phyloP scores from a whole-genome alignment of 2,888 invertebrate species.

The Zygogramma bicolorata region DNA sequence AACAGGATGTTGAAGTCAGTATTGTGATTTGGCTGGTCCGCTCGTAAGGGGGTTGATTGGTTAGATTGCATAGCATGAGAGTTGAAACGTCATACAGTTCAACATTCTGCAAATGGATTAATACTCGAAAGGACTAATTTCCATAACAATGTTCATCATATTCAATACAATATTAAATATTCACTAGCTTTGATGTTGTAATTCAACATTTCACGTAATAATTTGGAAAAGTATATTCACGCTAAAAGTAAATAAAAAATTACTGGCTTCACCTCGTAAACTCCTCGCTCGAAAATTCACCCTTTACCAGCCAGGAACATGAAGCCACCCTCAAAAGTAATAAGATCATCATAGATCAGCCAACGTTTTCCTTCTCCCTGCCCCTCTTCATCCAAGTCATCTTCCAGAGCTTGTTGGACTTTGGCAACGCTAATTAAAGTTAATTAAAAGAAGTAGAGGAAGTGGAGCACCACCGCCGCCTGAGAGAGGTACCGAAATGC shows the following conservation, averaged over 20 bases:
- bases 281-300: conserved; percentile 8
- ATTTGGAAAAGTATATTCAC: no score
- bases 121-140: no score
- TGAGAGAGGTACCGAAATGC: conserved; percentile 65
- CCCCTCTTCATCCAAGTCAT: conserved; percentile 1
- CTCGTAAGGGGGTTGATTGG: no score
- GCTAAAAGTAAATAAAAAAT: background rate
- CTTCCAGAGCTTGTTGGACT: conserved; percentile 63
- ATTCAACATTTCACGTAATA: no score
- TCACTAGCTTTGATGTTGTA: no score
- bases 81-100: no score
- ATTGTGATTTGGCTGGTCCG: no score
- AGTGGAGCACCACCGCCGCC: conserved; percentile 50
- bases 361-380: conserved; percentile 14
- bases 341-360: conserved; percentile 63
- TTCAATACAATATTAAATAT: no score
- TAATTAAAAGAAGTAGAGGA: conserved; percentile 67
- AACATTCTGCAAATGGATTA: no score
- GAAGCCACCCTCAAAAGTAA: conserved; percentile 42
- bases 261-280: background rate
- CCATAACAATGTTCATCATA: no score
- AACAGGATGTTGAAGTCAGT: no score
- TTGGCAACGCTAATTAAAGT: conserved; percentile 69
- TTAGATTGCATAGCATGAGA: no score
- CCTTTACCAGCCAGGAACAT: conserved; percentile 36